These are phyloP conservation scores for Gallirallus australis DNA, from an alignment of 2,797 vertebrate species.

Conservation along the genomic window DNA sequence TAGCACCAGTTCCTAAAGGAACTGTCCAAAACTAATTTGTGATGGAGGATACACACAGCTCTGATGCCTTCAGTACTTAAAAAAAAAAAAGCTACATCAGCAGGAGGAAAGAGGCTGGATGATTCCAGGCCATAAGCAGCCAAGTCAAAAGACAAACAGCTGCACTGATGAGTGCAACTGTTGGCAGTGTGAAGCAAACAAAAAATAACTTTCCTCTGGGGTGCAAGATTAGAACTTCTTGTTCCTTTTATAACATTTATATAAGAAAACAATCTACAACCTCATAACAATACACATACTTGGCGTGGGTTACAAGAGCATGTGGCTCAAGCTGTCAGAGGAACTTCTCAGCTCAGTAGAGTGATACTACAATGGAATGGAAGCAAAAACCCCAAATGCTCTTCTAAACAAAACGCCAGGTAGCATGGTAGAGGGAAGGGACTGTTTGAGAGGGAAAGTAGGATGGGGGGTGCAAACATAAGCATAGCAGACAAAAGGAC, in stretches of 20 bases:
- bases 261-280: slow-evolving; percentile 25
- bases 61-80: background rate
- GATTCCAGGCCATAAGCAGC: background rate
- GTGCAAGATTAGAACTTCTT: slow-evolving; percentile 42
- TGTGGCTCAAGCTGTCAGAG: background rate
- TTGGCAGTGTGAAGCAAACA: background rate
- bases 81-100: background rate
- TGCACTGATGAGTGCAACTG: slow-evolving; percentile 18
- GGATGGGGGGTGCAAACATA: background rate
- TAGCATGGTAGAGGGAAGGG: background rate
- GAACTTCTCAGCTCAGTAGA: background rate
- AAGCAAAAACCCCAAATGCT: background rate
- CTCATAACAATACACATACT: slow-evolving; percentile 6
- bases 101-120: background rate
- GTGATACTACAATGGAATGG: background rate
- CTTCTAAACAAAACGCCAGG: background rate
- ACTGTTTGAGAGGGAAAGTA: background rate
- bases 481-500: background rate
- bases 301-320: background rate
- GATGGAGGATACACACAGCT: background rate
- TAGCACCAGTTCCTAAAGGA: background rate
- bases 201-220: slow-evolving; percentile 29
- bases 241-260: slow-evolving; percentile 12
- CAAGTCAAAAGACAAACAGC: slow-evolving; percentile 11
- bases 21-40: background rate